phyloP scores from a whole-genome alignment of 1,140 invertebrate species.

The Meloidogyne floridensis region DNA sequence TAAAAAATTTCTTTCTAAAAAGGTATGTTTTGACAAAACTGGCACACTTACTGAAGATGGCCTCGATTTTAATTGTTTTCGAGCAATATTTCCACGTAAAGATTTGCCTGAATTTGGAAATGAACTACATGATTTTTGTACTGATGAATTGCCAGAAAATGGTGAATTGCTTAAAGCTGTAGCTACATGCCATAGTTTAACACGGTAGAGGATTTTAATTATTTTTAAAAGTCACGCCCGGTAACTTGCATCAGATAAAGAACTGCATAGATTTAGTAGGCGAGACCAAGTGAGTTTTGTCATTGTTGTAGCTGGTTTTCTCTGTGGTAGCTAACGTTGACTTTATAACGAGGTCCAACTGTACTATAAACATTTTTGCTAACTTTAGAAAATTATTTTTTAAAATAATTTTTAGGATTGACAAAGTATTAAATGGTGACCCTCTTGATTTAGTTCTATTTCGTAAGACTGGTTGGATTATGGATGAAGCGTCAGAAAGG shows the following conservation, averaged over 20 bases:
- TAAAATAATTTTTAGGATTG: constrained; percentile 68
- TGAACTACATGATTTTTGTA: constrained; percentile 52
- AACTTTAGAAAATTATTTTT: neutral
- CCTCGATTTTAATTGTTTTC: constrained; percentile 84
- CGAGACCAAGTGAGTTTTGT: too few relatives aligned
- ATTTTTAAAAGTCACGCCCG: neutral
- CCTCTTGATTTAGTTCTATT: constrained; percentile 85
- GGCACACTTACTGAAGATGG: constrained; percentile 92
- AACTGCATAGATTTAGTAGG: too few relatives aligned
- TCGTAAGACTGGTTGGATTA: constrained; percentile 70
- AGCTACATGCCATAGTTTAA: constrained; percentile 63
- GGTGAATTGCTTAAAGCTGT: constrained; percentile 61
- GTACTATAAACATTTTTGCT: too few relatives aligned
- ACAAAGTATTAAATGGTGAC: constrained; percentile 81
- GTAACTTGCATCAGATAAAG: too few relatives aligned
- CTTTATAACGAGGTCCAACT: too few relatives aligned
- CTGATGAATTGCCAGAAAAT: constrained; percentile 52
- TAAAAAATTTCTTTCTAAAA: constrained; percentile 4
- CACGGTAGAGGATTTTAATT: constrained; percentile 37
- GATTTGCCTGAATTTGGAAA: constrained; percentile 46
- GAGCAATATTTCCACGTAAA: constrained; percentile 66
- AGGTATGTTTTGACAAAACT: constrained; percentile 84
- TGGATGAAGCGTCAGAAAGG: constrained; percentile 79
- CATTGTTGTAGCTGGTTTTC: too few relatives aligned
- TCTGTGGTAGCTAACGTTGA: too few relatives aligned